These are phyloP conservation scores for Bruchidius siliquastri DNA, from an alignment of 2,888 invertebrate species.

Conservation along the genomic window DNA sequence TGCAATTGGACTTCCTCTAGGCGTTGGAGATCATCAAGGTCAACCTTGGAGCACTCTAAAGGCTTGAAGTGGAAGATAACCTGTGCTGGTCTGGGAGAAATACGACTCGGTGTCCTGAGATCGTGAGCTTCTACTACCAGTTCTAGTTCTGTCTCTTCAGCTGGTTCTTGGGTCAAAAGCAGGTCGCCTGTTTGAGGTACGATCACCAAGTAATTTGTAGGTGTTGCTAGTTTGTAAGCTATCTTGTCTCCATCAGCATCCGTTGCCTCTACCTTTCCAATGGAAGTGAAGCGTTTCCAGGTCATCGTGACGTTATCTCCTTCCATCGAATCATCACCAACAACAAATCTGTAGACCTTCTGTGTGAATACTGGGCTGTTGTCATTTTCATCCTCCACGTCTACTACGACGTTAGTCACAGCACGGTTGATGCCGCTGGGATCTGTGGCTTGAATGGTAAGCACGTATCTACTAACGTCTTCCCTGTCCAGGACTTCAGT, in stretches of 20 bases:
- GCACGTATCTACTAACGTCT: constrained; percentile 62
- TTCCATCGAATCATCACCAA: constrained; percentile 58
- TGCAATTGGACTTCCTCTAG: constrained; percentile 53
- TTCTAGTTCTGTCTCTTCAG: constrained; percentile 55
- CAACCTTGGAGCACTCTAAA: constrained; percentile 52
- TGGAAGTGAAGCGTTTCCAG: constrained; percentile 75
- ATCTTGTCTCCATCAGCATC: constrained; percentile 90
- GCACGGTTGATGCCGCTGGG: constrained; percentile 76
- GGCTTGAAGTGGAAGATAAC: constrained; percentile 70
- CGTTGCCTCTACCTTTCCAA: constrained; percentile 80
- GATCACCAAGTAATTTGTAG: constrained; percentile 79
- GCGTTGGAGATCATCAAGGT: constrained; percentile 52
- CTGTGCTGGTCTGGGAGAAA: constrained; percentile 66
- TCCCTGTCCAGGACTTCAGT: constrained; percentile 76
- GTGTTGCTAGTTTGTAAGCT: constrained; percentile 78
- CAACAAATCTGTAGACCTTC: constrained; percentile 71
- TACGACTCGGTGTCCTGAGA: constrained; percentile 67
- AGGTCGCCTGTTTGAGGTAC: constrained; percentile 86
- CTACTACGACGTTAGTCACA: constrained; percentile 69
- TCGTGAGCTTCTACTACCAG: constrained; percentile 81
- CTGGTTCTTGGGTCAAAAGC: constrained; percentile 75
- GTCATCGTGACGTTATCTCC: constrained; percentile 59
- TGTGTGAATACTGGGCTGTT: constrained; percentile 83
- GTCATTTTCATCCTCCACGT: constrained; percentile 84
- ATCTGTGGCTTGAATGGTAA: constrained; percentile 78